Evolutionary conservation across 2,113 vertebrate species (phyloP), one percentile per base, ranked within the genome.

Genomic region (Callipepla californica): DNA sequence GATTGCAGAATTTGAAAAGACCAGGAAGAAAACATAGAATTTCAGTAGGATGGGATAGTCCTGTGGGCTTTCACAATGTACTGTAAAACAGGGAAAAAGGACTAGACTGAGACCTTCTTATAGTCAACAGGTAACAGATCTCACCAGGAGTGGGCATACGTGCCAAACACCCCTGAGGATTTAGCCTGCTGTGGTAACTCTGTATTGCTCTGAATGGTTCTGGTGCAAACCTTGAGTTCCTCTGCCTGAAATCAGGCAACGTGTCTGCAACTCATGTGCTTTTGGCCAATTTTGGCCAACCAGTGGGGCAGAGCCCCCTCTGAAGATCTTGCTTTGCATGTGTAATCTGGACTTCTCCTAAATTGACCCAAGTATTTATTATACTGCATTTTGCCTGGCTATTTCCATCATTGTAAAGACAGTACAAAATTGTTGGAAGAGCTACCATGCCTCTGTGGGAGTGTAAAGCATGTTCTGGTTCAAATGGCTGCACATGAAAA

Each of bases 81-180:
- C 36, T 69, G 6, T 22, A 66, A 85, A 44, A 69, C 63, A 42
- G 11, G 65, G 32, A 42, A 63, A 30, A 86, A 65, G 8, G 44
- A 47, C 36, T 53, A 58, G 42, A 23, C 23, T n/a, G 32, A 83
- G 55, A 83, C 22, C 9, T 89, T n/a, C 32, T 70, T 25, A 63
- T 23, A 72, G 51, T 36, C 38, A 32, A 53, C 51, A 53, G 28
- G 51, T 30, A 53, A 30, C 51, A 16, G 32, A 57, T 76, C 8
- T 81, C 13, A 23, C 10, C 30, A n/a, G 50, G 32, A 38, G 10
- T 2, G 2, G 50, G 50, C 22, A 32, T 4, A 1, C 0, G 0
- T n/a, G 61, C 34, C 55, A 58, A 2, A 2, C 3, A 1, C 3
- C 7, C 22, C 32, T 78, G 73, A 47, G 53, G 80, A 67, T 59